Percentiles rank a stretch among this genome's conserved stretches.
Evolutionary conservation across 2,797 vertebrate species (phyloP).

Genomic region (Diceros bicornis): DNA sequence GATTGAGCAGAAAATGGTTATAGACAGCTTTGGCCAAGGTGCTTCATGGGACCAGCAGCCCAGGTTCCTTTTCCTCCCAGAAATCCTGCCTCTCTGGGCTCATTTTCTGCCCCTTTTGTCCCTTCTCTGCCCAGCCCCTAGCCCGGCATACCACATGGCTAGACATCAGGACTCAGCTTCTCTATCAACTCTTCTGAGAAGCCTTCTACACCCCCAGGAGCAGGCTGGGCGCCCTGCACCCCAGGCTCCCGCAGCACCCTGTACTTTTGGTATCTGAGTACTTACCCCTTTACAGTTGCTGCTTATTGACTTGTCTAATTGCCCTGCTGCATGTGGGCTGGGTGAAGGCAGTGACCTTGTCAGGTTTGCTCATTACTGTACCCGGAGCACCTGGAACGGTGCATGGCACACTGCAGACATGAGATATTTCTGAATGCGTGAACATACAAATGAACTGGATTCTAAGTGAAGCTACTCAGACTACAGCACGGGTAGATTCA

Average conservation of each 20-base stretch:
- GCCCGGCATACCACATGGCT: neutral
- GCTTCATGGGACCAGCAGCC: neutral
- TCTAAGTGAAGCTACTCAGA: neutral
- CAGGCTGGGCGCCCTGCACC: neutral
- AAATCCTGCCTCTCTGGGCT: neutral
- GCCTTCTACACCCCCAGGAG: neutral
- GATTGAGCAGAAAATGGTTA: neutral
- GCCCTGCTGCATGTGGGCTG: neutral
- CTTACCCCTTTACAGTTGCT: neutral
- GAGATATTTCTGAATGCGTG: rapidly evolving
- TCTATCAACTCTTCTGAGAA: neutral
- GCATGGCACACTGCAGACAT: rapidly evolving
- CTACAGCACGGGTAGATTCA: neutral
- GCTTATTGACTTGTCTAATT: neutral
- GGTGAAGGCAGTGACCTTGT: neutral
- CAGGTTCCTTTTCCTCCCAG: neutral
- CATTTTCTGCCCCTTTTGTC: neutral
- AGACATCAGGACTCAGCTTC: neutral
- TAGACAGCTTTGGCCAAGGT: neutral
- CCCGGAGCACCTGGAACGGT: neutral
- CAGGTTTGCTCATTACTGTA: rapidly evolving
- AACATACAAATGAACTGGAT: neutral
- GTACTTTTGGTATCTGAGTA: too few species aligned
- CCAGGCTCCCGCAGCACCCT: neutral
- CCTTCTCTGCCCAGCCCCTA: neutral